These are phyloP conservation scores for Labeo calbasu DNA, from an alignment of 2,797 vertebrate genomes.

Conservation along the genomic window DNA sequence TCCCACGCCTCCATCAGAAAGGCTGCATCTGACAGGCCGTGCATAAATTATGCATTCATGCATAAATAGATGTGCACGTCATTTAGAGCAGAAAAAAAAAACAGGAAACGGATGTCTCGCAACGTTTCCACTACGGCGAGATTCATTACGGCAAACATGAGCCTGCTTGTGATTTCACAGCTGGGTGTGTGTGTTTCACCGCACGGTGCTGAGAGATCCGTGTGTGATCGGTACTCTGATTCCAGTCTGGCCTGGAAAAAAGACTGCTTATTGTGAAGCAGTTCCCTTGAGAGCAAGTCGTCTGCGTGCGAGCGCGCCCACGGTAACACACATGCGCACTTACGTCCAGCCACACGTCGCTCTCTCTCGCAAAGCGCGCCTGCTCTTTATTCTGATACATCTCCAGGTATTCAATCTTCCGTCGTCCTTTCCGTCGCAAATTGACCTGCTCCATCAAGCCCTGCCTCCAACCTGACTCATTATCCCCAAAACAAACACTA, in stretches of 20 bases:
- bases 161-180: neutral
- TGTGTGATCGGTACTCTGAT: conserved; percentile 24
- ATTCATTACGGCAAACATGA: neutral
- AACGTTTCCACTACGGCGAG: neutral
- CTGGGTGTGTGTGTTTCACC: neutral
- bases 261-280: conserved; percentile 43
- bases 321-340: conserved; percentile 40
- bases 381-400: neutral
- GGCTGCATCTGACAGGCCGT: conserved; percentile 37
- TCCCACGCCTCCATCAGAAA: conserved; percentile 46
- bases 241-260: conserved; percentile 36
- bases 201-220: neutral
- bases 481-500: conserved; percentile 40
- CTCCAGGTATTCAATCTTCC: conserved; percentile 18
- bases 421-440: neutral
- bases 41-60: conserved; percentile 51
- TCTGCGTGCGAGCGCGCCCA: conserved; percentile 8
- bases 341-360: neutral
- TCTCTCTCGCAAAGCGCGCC: neutral
- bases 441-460: conserved; percentile 27
- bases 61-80: conserved; percentile 40
- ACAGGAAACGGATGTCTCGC: neutral
- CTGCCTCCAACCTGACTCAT: conserved; percentile 1
- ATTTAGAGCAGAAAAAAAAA: neutral
- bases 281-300: conserved; percentile 38